Evolutionary conservation across 2,888 invertebrate species (phyloP), one percentile per base, ranked within the genome.

Genomic region (Cosmia trapezina): DNA sequence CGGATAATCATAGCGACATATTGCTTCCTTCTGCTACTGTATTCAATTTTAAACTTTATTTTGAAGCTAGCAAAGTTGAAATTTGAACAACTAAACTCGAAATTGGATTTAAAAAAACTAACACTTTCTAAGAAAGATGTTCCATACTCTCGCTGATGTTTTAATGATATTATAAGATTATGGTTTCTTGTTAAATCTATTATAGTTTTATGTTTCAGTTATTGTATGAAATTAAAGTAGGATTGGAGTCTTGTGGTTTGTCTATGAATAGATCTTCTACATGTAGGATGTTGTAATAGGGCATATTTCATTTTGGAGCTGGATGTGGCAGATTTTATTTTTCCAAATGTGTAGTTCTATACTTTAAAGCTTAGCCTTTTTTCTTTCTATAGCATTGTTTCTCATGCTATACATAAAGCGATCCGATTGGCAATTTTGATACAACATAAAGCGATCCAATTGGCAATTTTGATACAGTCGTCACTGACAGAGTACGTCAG

Each of bases 131-230:
- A 64, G 86, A 85, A 86, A 76, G 22, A 57, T 74, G 22, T 62
- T 33, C 14, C 47, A 51, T 45, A 73, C 41, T 66, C 37, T 37
- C 66, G 73, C 60, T 78, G 74, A 84, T 78, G 69, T 76, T 78
- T 78, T 77, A 71, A 74, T 68, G 68, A 76, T 79, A 76, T 80
- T 72, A 86, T 64, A 74, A 70, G 77, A 84, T 84, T 75, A 84
- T 82, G 56, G 73, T 71, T 86, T 86, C 86, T 72, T 43, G 78
- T 84, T 61, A 83, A 81, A 78, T 64, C 73, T 77, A 66, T 81
- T 71, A 76, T 51, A 53, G 78, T 81, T 76, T 76, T 73, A 68
- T 71, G 54, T 76, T 80, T 68, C 57, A 67, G 63, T 56, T 61
- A 70, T 73, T 49, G 28, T 61, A 47, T 57, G 68, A 28, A 53